Percentiles rank a stretch among this genome's conserved stretches.
Evolutionary conservation across 2,797 vertebrate genomes (phyloP).

Genomic region (Orestias chungarensis): DNA sequence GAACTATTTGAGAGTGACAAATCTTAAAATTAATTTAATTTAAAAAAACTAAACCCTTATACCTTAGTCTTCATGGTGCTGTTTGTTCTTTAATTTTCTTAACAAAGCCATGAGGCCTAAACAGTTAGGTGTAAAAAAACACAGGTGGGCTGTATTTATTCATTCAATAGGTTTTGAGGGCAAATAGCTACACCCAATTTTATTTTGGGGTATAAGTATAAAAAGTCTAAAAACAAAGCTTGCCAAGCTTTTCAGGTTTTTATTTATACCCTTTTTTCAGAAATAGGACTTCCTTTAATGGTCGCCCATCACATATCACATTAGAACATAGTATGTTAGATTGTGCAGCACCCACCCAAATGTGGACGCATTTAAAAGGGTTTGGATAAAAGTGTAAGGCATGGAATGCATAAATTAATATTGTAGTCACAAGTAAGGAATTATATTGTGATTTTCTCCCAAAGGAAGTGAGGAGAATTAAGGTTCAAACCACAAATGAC

Average conservation of each 20-base stretch:
- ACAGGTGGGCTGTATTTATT: too few relatives aligned
- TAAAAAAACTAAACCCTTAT: too few relatives aligned
- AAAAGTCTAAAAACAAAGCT: background rate
- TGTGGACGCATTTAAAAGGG: background rate
- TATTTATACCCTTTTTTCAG: background rate
- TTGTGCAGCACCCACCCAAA: background rate
- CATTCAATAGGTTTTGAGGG: background rate
- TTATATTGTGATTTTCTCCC: conserved; percentile 42
- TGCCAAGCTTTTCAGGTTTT: background rate
- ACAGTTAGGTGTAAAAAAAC: too few relatives aligned
- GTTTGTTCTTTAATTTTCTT: too few relatives aligned
- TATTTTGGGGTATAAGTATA: background rate
- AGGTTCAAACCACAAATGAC: conserved; percentile 34
- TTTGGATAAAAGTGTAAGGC: background rate
- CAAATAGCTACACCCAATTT: background rate
- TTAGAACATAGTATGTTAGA: too few relatives aligned
- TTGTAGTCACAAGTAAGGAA: conserved; percentile 55
- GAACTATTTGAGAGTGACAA: too few relatives aligned
- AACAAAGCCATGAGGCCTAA: too few relatives aligned
- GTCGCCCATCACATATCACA: background rate
- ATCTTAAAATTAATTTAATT: too few relatives aligned
- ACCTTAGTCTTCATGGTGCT: too few relatives aligned
- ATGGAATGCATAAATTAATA: conserved; percentile 49
- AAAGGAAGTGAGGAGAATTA: conserved; percentile 13
- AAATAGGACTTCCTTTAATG: background rate